phyloP scores from a whole-genome alignment of 2,113 vertebrate species.

The Lanius ludovicianus region DNA sequence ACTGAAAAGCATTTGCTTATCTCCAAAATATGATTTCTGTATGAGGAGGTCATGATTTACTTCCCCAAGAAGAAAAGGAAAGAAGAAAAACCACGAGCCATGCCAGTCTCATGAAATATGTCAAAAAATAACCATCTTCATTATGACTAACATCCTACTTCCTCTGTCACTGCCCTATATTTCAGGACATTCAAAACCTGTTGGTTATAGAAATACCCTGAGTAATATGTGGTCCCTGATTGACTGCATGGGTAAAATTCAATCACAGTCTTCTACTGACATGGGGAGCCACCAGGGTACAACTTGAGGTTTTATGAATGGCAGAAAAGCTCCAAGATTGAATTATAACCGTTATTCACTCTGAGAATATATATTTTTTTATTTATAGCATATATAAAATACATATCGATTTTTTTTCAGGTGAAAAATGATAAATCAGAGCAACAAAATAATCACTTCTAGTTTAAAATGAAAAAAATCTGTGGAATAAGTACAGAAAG shows the following conservation, averaged over 20 bases:
- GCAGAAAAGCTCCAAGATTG: constrained; percentile 49
- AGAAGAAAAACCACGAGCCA: neutral
- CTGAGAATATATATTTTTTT: constrained; percentile 52
- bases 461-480: constrained; percentile 65
- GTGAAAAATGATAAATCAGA: constrained; percentile 65
- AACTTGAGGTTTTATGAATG: constrained; percentile 50
- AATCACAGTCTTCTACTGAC: constrained; percentile 27
- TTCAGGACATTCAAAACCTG: constrained; percentile 61
- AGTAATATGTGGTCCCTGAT: constrained; percentile 32
- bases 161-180: constrained; percentile 52
- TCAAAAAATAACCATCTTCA: constrained; percentile 39
- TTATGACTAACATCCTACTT: constrained; percentile 63
- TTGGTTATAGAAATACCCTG: constrained; percentile 45
- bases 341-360: constrained; percentile 63
- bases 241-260: constrained; percentile 54
- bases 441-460: constrained; percentile 60
- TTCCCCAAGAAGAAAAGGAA: constrained; percentile 9
- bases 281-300: neutral
- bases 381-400: constrained; percentile 63
- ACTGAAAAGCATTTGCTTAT: neutral
- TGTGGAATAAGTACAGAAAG: constrained; percentile 29
- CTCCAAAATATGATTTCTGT: neutral
- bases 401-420: constrained; percentile 13
- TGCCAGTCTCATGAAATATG: constrained; percentile 35
- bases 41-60: constrained; percentile 47